These are phyloP conservation scores for Lacerta agilis DNA, from an alignment of 2,797 vertebrate genomes.

Conservation along the genomic window DNA sequence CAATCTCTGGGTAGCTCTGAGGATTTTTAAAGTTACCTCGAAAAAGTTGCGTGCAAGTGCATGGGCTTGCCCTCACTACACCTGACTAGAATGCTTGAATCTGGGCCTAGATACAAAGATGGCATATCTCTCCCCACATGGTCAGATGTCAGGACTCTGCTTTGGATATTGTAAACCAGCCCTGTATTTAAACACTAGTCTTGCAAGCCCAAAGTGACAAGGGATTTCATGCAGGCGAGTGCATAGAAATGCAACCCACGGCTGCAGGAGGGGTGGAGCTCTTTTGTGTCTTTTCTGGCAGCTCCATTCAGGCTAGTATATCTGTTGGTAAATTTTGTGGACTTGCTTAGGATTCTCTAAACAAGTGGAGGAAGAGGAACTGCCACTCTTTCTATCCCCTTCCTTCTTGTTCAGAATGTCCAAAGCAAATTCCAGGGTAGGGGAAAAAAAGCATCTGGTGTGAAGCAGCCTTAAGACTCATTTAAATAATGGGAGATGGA, in stretches of 20 bases:
- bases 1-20: background rate
- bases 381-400: background rate
- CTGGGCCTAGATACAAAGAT: background rate
- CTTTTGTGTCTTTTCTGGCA: background rate
- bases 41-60: background rate
- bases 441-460: background rate
- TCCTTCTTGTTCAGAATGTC: background rate
- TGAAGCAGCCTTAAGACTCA: background rate
- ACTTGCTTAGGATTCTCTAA: background rate
- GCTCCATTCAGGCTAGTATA: background rate
- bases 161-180: background rate
- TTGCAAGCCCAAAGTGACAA: background rate
- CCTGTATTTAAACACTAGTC: background rate
- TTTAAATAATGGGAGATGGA: background rate
- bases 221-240: background rate
- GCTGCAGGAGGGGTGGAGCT: background rate
- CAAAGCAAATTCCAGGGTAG: background rate
- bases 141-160: background rate
- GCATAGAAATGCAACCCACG: background rate
- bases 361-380: background rate
- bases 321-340: background rate
- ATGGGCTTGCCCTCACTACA: background rate
- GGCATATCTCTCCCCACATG: background rate
- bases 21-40: background rate
- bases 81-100: background rate